Conservation (phyloP, 2,113 vertebrate species). For the Oreocharis arfaki region DNA sequence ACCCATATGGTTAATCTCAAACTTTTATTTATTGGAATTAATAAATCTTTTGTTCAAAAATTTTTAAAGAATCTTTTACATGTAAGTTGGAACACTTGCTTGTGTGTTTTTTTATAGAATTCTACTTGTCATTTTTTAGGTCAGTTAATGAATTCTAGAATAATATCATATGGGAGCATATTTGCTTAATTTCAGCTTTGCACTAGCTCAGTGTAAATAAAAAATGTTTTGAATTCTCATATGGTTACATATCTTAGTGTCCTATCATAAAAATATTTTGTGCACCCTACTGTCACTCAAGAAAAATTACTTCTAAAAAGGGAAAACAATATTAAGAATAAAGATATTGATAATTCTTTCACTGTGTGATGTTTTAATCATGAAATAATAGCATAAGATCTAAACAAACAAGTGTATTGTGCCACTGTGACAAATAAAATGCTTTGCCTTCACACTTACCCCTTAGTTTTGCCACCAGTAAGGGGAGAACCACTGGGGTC, state of each 20-base stretch:
- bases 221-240: neutral
- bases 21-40: neutral
- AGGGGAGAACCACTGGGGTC: neutral
- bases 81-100: neutral
- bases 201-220: neutral
- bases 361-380: neutral
- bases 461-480: neutral
- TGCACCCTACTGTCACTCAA: neutral
- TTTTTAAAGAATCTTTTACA: neutral
- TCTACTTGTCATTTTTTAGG: neutral
- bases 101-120: neutral
- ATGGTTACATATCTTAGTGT: neutral
- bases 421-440: neutral
- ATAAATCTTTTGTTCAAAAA: neutral
- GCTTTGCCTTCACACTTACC: neutral
- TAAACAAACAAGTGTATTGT: neutral
- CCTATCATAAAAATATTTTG: neutral
- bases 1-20: neutral
- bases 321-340: neutral
- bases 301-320: neutral
- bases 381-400: neutral
- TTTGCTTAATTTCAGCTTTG: neutral
- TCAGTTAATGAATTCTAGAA: neutral
- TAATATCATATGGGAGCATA: neutral
- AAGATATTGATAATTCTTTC: neutral